Base-by-base conservation (phyloP, 2,888 invertebrate species). In the Lasioglossum pauxillum region DNA sequence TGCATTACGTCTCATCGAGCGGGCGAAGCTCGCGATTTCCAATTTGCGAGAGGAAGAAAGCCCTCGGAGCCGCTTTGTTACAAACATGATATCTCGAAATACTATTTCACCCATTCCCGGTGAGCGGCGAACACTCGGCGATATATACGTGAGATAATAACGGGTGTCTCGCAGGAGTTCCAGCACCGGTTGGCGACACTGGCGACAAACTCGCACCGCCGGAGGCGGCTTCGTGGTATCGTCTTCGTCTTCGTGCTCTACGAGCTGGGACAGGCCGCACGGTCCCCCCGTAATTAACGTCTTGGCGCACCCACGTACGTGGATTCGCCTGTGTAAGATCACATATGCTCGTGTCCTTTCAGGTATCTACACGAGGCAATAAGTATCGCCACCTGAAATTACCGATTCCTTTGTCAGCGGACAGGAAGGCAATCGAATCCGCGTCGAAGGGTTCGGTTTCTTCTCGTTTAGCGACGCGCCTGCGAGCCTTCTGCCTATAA, bases 271-370 rank as follows among this genome's bases (percentile, higher is more conserved):
- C 90, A 89, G 87, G 83, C 83, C 90, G 84, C 87, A 80, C 80
- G 86, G 87, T 89, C 88, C 90, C 90, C 90, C 92, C 90, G 89
- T 93, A 93, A 93, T 93, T 93, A 93, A 93, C 90, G 90, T 84
- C 85, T 84, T 90, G 90, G 83, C 90, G 90, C 91, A 88, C 90
- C 89, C 84, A 87, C 88, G 85, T 88, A 86, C 86, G 87, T 44
- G 75, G 69, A 78, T 82, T 73, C 83, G 80, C 83, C 80, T 80
- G 77, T 88, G 80, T 87, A 82, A 72, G 77, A 77, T 82, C 80
- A 44, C 86, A 38, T 80, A 87, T 74, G 74, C 75, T 71, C 75
- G 77, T 82, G 80, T 86, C 79, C 79, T 77, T 77, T 77, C 86
- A 49, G 75, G 69, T 86, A 77, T 86, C 78, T 82, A 82, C 86